A percentile compares a stretch with the other conserved stretches of the same genome.
Evolutionary conservation across 2,888 invertebrate species (phyloP).

Genomic region (Zaprionus lineosus): DNA sequence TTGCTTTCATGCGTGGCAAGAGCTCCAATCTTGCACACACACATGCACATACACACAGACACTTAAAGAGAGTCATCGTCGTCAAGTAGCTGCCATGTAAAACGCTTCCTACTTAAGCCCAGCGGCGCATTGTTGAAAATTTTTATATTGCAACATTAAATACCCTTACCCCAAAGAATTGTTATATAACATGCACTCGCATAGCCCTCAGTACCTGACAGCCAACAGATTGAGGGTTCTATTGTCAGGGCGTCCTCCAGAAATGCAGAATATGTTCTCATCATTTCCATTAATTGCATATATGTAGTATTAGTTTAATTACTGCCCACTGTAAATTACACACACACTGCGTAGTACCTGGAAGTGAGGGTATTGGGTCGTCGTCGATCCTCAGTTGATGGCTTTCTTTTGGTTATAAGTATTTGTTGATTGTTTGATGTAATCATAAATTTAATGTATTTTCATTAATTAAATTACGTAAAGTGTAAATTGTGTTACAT

Average conservation of each 20-base stretch:
- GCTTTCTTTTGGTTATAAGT: constrained; percentile 27
- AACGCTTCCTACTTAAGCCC: constrained; percentile 67
- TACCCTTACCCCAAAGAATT: constrained; percentile 38
- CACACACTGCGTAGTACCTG: too few species aligned
- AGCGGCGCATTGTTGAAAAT: constrained; percentile 61
- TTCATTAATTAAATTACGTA: constrained; percentile 71
- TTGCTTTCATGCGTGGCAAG: constrained; percentile 64
- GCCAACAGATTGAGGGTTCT: too few species aligned
- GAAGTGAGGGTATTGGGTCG: constrained; percentile 21
- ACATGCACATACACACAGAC: constrained; percentile 22
- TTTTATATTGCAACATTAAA: constrained; percentile 48
- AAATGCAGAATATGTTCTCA: too few species aligned
- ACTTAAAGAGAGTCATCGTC: constrained; percentile 39
- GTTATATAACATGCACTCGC: constrained; percentile 2
- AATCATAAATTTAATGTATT: constrained; percentile 56
- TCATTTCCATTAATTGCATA: too few species aligned
- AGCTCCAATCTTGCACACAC: constrained; percentile 32
- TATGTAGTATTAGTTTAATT: too few species aligned
- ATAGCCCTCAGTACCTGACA: too few species aligned
- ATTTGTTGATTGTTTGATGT: constrained; percentile 44
- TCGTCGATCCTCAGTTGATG: constrained; percentile 18
- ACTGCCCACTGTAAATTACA: too few species aligned
- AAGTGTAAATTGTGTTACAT: constrained; percentile 59
- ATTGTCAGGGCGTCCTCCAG: too few species aligned
- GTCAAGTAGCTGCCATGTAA: constrained; percentile 68